Conservation (phyloP, 2,888 invertebrate genomes). For the Ichneumoninae sp. region DNA sequence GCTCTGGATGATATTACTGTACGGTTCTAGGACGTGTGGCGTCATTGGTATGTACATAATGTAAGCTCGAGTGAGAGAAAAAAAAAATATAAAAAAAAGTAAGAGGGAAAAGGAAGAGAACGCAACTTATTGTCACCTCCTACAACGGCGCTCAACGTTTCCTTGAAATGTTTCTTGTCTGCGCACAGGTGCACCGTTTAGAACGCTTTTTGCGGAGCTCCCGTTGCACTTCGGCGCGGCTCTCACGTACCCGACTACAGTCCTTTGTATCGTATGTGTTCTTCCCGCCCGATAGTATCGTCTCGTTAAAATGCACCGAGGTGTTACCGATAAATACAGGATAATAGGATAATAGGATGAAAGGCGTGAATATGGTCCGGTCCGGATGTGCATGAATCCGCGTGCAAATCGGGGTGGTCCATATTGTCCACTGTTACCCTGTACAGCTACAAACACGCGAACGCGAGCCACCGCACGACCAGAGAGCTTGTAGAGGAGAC, state of each 20-base stretch:
- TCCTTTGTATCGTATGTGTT: slow-evolving; percentile 7
- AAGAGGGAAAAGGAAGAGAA: slow-evolving; percentile 43
- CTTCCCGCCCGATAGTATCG: slow-evolving; percentile 36
- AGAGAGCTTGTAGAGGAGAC: neutral
- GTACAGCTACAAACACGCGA: neutral
- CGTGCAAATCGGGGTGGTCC: neutral
- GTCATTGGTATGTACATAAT: slow-evolving; percentile 59
- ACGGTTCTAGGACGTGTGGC: slow-evolving; percentile 49
- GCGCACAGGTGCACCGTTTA: slow-evolving; percentile 19
- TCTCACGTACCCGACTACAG: slow-evolving; percentile 17
- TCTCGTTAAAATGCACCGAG: slow-evolving; percentile 23
- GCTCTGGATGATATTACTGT: slow-evolving; percentile 43
- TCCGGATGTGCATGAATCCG: neutral
- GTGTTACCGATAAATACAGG: slow-evolving; percentile 17
- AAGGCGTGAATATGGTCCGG: neutral
- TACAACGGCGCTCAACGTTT: slow-evolving; percentile 28
- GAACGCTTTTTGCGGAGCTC: slow-evolving; percentile 24
- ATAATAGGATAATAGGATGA: neutral
- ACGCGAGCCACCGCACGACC: neutral
- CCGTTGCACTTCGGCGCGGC: slow-evolving; percentile 32
- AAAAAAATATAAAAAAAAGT: slow-evolving; percentile 1
- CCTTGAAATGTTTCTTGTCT: slow-evolving; percentile 41
- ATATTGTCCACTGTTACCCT: neutral
- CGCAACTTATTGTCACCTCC: slow-evolving; percentile 56
- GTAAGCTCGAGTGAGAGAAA: slow-evolving; percentile 48